These are phyloP conservation scores for Scrobipalpa atriplicella DNA, from an alignment of 2,888 invertebrate species.

Conservation along the genomic window DNA sequence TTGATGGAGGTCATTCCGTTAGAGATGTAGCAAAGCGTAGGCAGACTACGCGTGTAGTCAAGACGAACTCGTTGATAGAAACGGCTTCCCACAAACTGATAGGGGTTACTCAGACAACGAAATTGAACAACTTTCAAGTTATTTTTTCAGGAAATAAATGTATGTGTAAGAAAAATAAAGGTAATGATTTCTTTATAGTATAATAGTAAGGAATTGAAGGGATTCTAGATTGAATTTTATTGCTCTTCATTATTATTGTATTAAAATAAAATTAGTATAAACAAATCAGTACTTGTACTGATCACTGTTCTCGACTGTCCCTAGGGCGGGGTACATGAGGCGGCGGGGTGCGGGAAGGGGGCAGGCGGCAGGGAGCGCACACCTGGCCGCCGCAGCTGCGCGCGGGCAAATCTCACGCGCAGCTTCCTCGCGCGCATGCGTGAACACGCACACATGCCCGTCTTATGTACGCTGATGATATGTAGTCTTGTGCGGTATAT, in stretches of 20 bases:
- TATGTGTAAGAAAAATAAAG: too few species aligned
- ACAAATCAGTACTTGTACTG: not conserved
- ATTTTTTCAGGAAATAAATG: too few species aligned
- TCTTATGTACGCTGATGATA: slow-evolving; percentile 27
- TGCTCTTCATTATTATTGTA: too few species aligned
- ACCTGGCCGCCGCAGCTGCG: slow-evolving; percentile 81
- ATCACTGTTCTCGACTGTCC: slow-evolving; percentile 30
- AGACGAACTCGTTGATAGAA: not conserved
- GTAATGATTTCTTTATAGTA: too few species aligned
- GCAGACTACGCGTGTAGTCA: not conserved
- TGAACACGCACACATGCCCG: slow-evolving; percentile 53
- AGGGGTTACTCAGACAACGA: too few species aligned
- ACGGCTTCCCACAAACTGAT: too few species aligned
- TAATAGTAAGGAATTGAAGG: too few species aligned
- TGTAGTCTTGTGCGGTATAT: not conserved
- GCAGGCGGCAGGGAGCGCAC: slow-evolving; percentile 61
- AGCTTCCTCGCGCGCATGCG: slow-evolving; percentile 78
- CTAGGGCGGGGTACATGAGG: slow-evolving; percentile 35
- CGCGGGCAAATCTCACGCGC: slow-evolving; percentile 79
- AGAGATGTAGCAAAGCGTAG: not conserved
- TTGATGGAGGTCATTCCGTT: too few species aligned
- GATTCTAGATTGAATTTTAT: too few species aligned
- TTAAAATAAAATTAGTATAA: not conserved
- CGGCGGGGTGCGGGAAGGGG: slow-evolving; percentile 54
- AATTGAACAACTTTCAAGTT: too few species aligned